phyloP scores from a whole-genome alignment of 2,797 vertebrate genomes.

The Gymnoscopelus microlampas region DNA sequence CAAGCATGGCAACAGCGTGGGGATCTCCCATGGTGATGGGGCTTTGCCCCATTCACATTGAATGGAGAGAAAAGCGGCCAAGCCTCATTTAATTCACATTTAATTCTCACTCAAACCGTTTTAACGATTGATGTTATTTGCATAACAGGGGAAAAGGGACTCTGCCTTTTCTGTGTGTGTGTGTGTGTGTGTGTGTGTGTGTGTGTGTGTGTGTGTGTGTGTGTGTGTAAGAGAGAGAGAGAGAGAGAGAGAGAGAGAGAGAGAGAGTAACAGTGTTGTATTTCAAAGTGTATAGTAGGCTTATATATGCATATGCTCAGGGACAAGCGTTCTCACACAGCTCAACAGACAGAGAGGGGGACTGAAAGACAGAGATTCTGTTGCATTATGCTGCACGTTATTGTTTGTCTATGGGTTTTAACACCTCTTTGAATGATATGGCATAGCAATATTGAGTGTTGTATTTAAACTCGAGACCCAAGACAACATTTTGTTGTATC shows the following conservation, averaged over 20 bases:
- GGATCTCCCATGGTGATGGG: constrained; percentile 85
- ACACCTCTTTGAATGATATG: constrained; percentile 41
- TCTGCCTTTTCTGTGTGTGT: constrained; percentile 80
- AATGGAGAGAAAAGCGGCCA: constrained; percentile 77
- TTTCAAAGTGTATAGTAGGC: constrained; percentile 76
- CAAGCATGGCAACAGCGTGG: constrained; percentile 91
- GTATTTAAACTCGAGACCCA: too few species aligned
- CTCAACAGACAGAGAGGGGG: constrained; percentile 63
- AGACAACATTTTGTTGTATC: too few species aligned
- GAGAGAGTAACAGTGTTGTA: constrained; percentile 76
- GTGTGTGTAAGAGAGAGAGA: constrained; percentile 28
- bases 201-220: constrained; percentile 37
- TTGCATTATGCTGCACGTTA: constrained; percentile 48
- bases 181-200: constrained; percentile 53
- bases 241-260: constrained; percentile 20
- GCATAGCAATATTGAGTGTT: constrained; percentile 21
- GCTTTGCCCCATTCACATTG: constrained; percentile 86
- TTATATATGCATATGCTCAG: constrained; percentile 78
- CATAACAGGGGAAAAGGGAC: constrained; percentile 92
- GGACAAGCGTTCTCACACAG: constrained; percentile 82
- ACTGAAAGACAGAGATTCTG: constrained; percentile 33
- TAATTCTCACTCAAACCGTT: constrained; percentile 90
- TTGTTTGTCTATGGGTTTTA: constrained; percentile 47
- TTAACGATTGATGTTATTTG: constrained; percentile 90
- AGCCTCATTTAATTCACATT: constrained; percentile 97